These are phyloP conservation scores for Telenomus remus DNA, from an alignment of 1,140 invertebrate species.

Conservation along the genomic window DNA sequence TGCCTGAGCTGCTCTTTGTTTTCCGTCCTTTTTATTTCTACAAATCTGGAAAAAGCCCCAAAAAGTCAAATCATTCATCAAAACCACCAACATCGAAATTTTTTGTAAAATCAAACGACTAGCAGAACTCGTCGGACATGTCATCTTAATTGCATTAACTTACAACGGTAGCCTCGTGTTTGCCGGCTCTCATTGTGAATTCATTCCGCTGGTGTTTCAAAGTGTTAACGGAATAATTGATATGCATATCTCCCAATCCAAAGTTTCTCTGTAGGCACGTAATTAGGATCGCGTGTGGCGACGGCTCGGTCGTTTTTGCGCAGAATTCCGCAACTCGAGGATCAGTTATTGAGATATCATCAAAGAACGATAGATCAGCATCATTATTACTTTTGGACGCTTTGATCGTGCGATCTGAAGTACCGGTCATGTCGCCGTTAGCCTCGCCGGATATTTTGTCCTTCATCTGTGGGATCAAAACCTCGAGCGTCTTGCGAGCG, in stretches of 20 bases:
- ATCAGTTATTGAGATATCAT: slow-evolving; percentile 94
- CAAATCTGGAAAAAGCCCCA: slow-evolving; percentile 76
- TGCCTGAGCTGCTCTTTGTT: slow-evolving; percentile 96
- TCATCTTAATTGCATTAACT: slow-evolving; percentile 35
- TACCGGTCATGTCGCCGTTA: slow-evolving; percentile 75
- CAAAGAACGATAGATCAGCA: slow-evolving; percentile 86
- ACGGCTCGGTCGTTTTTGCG: slow-evolving; percentile 94
- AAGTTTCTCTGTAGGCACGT: slow-evolving; percentile 96
- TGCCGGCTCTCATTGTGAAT: slow-evolving; percentile 95
- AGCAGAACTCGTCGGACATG: neutral
- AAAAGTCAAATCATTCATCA: neutral
- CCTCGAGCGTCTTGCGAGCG: slow-evolving; percentile 90
- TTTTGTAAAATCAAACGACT: no score
- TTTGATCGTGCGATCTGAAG: slow-evolving; percentile 70
- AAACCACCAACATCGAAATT: no score
- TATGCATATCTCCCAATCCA: slow-evolving; percentile 91
- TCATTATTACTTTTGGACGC: slow-evolving; percentile 71
- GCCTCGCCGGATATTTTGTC: slow-evolving; percentile 81
- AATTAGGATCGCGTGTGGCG: slow-evolving; percentile 93
- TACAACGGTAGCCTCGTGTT: slow-evolving; percentile 89
- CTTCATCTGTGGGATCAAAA: slow-evolving; percentile 95
- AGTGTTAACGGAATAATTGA: slow-evolving; percentile 91
- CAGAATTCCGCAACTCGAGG: slow-evolving; percentile 95
- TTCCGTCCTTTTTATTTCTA: slow-evolving; percentile 98
- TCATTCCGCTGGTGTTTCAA: slow-evolving; percentile 95